phyloP scores from a whole-genome alignment of 2,113 vertebrate genomes.

The Microtus richardsoni region DNA sequence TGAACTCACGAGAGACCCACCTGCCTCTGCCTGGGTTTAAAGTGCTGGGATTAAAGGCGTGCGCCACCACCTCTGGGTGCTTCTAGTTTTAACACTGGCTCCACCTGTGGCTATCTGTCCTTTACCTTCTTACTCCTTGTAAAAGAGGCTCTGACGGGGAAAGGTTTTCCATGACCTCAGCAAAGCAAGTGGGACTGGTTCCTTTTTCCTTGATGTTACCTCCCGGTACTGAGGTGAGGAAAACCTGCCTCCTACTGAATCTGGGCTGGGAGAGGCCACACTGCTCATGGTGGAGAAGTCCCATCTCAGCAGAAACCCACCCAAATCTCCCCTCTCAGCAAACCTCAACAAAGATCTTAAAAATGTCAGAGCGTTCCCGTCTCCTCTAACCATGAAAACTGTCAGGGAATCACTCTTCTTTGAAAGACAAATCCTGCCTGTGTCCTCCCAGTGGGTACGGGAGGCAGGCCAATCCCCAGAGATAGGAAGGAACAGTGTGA shows the following conservation, averaged over 20 bases:
- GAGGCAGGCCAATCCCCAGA: neutral
- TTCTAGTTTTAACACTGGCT: neutral
- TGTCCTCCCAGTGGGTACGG: neutral
- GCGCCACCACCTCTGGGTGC: too few species aligned
- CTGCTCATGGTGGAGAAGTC: neutral
- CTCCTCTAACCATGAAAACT: neutral
- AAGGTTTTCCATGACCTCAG: neutral
- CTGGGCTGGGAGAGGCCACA: neutral
- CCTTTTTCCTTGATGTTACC: neutral
- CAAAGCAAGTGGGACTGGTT: neutral
- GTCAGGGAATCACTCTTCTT: neutral
- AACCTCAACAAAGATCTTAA: neutral
- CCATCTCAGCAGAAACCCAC: neutral
- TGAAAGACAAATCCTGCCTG: neutral
- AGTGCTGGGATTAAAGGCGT: too few species aligned
- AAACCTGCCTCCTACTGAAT: neutral
- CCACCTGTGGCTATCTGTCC: accelerated
- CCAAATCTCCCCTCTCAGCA: neutral
- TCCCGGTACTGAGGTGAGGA: neutral
- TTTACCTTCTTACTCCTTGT: too few species aligned
- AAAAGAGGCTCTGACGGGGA: neutral
- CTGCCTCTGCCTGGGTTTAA: too few species aligned
- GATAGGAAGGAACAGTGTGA: neutral
- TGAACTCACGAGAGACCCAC: too few species aligned
- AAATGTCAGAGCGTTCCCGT: neutral